A percentile compares a stretch with the other conserved stretches of the same genome.
These are phyloP conservation scores for Euplexia lucipara DNA, from an alignment of 2,888 invertebrate species.

Conservation along the genomic window DNA sequence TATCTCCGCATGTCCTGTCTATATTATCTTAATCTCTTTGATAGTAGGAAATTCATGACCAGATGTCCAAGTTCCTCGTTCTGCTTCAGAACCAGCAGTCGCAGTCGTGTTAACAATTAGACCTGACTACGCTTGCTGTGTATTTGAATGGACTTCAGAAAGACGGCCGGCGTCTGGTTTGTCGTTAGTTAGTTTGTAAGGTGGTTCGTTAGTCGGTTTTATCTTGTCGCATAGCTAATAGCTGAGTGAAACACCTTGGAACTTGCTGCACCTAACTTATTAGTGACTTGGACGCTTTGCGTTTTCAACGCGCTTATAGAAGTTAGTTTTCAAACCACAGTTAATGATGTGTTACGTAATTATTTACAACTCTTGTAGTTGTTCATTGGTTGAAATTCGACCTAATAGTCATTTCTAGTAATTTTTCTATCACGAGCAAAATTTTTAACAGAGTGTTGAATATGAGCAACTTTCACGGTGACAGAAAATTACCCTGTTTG, in stretches of 20 bases:
- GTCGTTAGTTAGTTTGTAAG: constrained; percentile 45
- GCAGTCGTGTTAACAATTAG: constrained; percentile 42
- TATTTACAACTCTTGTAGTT: too few species aligned
- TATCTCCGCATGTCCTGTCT: too few species aligned
- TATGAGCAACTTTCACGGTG: too few species aligned
- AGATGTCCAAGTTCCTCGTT: constrained; percentile 36
- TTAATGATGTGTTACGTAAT: background rate
- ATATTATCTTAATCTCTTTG: too few species aligned
- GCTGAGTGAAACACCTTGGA: constrained; percentile 44
- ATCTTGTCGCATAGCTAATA: constrained; percentile 54
- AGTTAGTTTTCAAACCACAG: background rate
- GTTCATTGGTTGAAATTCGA: too few species aligned
- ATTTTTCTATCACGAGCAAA: too few species aligned
- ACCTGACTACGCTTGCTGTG: constrained; percentile 32
- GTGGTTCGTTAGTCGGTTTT: constrained; percentile 56
- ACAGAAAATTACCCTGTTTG: too few species aligned
- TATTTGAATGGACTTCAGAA: constrained; percentile 42
- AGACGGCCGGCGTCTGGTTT: constrained; percentile 25
- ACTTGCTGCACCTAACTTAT: constrained; percentile 14
- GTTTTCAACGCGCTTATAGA: background rate
- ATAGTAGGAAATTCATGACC: constrained; percentile 20
- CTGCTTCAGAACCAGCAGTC: constrained; percentile 31
- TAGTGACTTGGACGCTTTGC: constrained; percentile 24
- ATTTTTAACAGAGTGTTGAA: too few species aligned
- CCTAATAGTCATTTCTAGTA: too few species aligned